Percentiles rank a stretch among this genome's conserved stretches.
Conservation (phyloP, 2,888 invertebrate species). For the Nemapogon koenigi region DNA sequence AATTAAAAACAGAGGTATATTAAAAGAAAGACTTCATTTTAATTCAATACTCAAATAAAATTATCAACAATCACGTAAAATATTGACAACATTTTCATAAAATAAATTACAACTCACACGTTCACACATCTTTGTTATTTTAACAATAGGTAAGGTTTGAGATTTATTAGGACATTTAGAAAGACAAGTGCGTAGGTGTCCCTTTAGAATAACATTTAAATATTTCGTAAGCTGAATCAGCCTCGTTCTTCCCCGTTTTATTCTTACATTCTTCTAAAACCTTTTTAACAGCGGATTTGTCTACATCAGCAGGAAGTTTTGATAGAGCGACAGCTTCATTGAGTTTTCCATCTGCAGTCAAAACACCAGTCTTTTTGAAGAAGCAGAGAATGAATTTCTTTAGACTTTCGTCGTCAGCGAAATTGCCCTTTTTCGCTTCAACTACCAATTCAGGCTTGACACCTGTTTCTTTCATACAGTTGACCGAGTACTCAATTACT, state of each 20-base stretch:
- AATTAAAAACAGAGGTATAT: background rate
- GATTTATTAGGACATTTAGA: slow-evolving; percentile 3
- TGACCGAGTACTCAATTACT: slow-evolving; percentile 25
- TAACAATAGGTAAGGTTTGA: too few species aligned
- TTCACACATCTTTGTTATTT: background rate
- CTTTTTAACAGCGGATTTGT: slow-evolving; percentile 36
- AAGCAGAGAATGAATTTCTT: slow-evolving; percentile 54
- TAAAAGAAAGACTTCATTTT: background rate
- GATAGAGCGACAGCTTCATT: slow-evolving; percentile 42
- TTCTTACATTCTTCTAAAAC: slow-evolving; percentile 42
- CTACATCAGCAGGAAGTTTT: slow-evolving; percentile 40
- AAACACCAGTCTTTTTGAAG: slow-evolving; percentile 43
- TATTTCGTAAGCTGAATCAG: slow-evolving; percentile 43
- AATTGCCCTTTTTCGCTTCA: slow-evolving; percentile 40
- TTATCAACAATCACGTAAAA: slow-evolving; percentile 7
- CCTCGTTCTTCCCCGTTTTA: slow-evolving; percentile 36
- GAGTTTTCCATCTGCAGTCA: slow-evolving; percentile 36
- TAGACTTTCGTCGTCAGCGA: slow-evolving; percentile 39
- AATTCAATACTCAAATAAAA: background rate
- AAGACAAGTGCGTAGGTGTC: slow-evolving; percentile 33
- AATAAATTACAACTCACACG: slow-evolving; percentile 3
- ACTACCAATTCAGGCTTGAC: slow-evolving; percentile 35
- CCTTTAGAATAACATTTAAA: slow-evolving; percentile 48
- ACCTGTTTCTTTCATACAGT: slow-evolving; percentile 40
- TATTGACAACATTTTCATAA: too few species aligned